Base-by-base conservation (phyloP, 2,797 vertebrate species). In the Kryptopterus vitreolus region DNA sequence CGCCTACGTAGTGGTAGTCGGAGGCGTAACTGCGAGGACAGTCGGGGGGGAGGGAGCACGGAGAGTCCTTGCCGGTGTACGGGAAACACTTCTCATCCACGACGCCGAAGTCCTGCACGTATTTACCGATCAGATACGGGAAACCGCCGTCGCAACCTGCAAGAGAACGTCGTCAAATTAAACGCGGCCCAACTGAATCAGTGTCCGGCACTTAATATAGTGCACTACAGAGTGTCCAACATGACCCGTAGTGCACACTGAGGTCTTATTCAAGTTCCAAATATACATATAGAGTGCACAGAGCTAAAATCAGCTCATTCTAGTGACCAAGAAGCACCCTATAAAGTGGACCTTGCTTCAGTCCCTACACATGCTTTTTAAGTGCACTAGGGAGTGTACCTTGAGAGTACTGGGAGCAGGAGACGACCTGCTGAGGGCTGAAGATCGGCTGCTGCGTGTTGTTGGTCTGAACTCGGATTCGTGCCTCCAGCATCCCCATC, bases 71-170 rank as follows among this genome's bases (percentile, higher is more conserved):
- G 7, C 63, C 98, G 0, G 83, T 85, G 81, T 99, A 99, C 0
- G 97, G 96, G 70, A 95, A 97, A 85, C 97, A 98, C 0, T 88
- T 87, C 84, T 99, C 98, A 7, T 97, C 97, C 73, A 98, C 96
- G 3, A 98, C 76, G 48, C 98, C 98, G 0, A 97, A 98, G 83
- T 99, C 98, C 87, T 99, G 98, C 8, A 89, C 85, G 0, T 97
- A 96, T 84, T 99, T 99, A 9, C 97, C 98, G 9, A 95, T 95
- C 82, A 99, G 95, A 86, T 97, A 99, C 0, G 98, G 97, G 87
- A 99, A 99, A 0, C 98, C 97, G 1, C 98, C 98, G 3, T 96
- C 94, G 2, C 98, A 99, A 58, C 97, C 98, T 99, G 81, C 6
- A 77, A 0, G 31, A n/a, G n/a, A n/a, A n/a, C n/a, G n/a, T n/a